A percentile compares a stretch with the other conserved stretches of the same genome.
Evolutionary conservation across 2,888 invertebrate genomes (phyloP).

Genomic region (Embidobia sp.): DNA sequence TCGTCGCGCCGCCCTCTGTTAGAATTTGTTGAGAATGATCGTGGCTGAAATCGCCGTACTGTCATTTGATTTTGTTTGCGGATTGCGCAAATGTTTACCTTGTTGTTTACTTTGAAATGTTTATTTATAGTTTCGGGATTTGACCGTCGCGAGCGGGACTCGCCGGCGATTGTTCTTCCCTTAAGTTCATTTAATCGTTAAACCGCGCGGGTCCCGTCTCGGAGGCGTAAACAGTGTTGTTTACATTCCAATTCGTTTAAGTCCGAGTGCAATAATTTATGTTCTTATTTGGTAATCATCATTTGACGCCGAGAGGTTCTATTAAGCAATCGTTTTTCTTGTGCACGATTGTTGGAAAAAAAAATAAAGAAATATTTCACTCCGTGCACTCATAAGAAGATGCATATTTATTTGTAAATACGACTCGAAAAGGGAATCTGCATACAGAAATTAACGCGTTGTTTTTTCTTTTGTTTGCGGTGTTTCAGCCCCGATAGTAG

Average conservation of each 20-base stretch:
- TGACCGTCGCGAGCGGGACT: slow-evolving; percentile 7
- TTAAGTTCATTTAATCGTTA: slow-evolving; percentile 45
- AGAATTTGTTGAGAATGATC: slow-evolving; percentile 5
- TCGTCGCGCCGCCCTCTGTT: neutral
- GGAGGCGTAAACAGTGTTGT: slow-evolving; percentile 27
- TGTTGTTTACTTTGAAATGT: slow-evolving; percentile 51
- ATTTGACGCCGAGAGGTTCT: too few species aligned
- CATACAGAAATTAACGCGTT: slow-evolving; percentile 2
- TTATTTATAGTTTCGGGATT: slow-evolving; percentile 41
- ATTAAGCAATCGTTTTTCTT: too few species aligned
- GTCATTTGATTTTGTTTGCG: slow-evolving; percentile 31
- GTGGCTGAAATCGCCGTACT: slow-evolving; percentile 12
- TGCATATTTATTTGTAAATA: slow-evolving; percentile 31
- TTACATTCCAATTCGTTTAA: slow-evolving; percentile 54
- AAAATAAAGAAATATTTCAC: too few species aligned
- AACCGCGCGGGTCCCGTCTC: slow-evolving; percentile 17
- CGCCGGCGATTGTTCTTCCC: slow-evolving; percentile 18
- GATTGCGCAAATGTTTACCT: slow-evolving; percentile 35
- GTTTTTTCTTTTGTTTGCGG: slow-evolving; percentile 25
- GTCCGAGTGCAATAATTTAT: slow-evolving; percentile 44
- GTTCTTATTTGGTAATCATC: slow-evolving; percentile 6
- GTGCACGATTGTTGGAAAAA: too few species aligned
- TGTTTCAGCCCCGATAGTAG: slow-evolving; percentile 29
- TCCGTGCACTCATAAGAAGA: too few species aligned
- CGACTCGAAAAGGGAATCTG: neutral